Conservation (phyloP, 37 sponge, comb jelly and placozoan species). For the Oopsacas minuta region DNA sequence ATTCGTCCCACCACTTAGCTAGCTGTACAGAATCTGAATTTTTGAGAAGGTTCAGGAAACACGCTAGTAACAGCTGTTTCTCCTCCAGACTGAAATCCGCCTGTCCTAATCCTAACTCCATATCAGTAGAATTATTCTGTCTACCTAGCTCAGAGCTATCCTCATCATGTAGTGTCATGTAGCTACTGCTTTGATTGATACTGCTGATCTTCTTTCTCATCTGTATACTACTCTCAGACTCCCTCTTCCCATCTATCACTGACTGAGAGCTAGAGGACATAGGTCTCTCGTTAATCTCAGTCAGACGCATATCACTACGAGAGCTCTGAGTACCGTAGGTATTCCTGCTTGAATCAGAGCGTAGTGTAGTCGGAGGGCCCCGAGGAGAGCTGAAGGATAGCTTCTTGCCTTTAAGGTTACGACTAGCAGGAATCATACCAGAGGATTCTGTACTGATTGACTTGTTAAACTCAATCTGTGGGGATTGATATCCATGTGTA, state of each 20-base stretch:
- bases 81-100: neutral
- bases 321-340: neutral
- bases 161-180: neutral
- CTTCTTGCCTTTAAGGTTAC: neutral
- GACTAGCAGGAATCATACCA: neutral
- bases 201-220: neutral
- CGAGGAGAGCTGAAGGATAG: neutral
- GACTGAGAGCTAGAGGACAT: neutral
- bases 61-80: constrained; percentile 12
- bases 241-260: neutral
- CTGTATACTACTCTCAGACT: neutral
- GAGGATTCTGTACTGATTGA: neutral
- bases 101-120: neutral
- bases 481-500: neutral
- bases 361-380: neutral
- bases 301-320: neutral
- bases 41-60: constrained; percentile 8
- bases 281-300: neutral
- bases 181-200: neutral
- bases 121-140: neutral
- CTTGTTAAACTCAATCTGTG: constrained; percentile 4
- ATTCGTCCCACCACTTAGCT: constrained; percentile 13
- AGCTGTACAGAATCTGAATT: constrained; percentile 4
- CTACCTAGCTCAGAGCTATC: neutral
- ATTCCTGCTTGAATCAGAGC: neutral